Evolutionary conservation across 2,113 vertebrate species (phyloP).

Genomic region (Plecturocebus donacophilus): DNA sequence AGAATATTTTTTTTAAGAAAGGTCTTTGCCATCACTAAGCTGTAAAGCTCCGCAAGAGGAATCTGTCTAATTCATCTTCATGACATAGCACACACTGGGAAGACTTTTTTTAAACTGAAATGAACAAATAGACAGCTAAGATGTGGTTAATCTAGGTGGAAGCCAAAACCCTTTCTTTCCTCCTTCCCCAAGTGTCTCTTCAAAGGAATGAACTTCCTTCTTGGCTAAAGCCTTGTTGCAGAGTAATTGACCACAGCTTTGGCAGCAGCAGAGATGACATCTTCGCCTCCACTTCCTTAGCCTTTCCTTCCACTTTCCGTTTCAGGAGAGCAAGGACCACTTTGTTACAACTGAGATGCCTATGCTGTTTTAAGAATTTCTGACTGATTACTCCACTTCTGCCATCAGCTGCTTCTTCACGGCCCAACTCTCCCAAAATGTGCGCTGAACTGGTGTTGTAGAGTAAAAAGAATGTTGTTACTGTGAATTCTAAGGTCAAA

Average conservation of each 20-base stretch:
- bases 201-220: not conserved
- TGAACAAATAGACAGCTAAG: not conserved
- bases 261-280: not conserved
- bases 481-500: not conserved
- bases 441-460: not conserved
- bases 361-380: not conserved
- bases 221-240: not conserved
- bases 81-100: not conserved
- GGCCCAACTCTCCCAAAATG: not conserved
- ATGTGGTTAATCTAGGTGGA: not conserved
- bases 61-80: not conserved
- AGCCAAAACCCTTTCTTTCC: not conserved
- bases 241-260: not conserved
- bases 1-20: not conserved
- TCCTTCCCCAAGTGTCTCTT: not conserved
- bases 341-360: not conserved
- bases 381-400: not conserved
- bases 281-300: not conserved
- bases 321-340: not conserved
- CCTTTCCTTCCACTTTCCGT: not conserved
- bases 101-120: not conserved
- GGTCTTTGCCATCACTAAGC: not conserved
- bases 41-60: not conserved
- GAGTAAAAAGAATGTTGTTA: not conserved
- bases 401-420: not conserved